Percentiles rank a stretch among this genome's conserved stretches.
Evolutionary conservation across 2,113 vertebrate species (phyloP).

Genomic region (Tupaia chinensis): DNA sequence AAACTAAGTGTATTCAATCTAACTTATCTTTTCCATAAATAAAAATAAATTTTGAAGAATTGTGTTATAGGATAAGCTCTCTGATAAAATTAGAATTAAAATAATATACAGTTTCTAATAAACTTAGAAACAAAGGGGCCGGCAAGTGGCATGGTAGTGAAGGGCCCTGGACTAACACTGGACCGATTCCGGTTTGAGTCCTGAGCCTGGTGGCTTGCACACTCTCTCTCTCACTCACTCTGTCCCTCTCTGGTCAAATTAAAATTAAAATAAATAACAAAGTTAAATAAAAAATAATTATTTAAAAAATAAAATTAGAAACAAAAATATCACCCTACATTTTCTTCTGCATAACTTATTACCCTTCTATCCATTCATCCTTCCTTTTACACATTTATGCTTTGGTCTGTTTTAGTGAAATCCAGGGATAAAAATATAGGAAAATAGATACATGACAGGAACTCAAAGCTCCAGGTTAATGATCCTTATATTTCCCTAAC

Average conservation of each 20-base stretch:
- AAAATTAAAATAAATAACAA: too few species aligned
- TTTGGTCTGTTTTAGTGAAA: conserved; percentile 45
- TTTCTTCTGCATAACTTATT: conserved; percentile 44
- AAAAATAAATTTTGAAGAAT: conserved; percentile 5
- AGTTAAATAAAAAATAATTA: too few species aligned
- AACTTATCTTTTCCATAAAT: conserved; percentile 13
- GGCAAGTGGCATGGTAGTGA: too few species aligned
- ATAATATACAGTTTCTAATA: conserved; percentile 3
- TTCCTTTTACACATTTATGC: not conserved
- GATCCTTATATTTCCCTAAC: conserved; percentile 17
- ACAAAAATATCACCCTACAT: conserved; percentile 19
- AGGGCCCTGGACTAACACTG: too few species aligned
- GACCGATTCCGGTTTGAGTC: too few species aligned
- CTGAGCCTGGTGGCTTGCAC: too few species aligned
- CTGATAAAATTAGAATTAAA: conserved; percentile 53
- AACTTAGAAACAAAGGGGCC: conserved; percentile 23
- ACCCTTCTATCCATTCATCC: not conserved
- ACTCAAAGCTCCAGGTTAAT: not conserved
- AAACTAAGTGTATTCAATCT: conserved; percentile 14
- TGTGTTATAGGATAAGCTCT: not conserved
- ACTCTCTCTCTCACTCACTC: too few species aligned
- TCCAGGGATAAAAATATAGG: not conserved
- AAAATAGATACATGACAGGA: not conserved
- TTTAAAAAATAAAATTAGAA: conserved; percentile 34
- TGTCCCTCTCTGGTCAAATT: too few species aligned